Conservation (phyloP, 2,888 invertebrate species). For the Hemistola chrysoprasaria region DNA sequence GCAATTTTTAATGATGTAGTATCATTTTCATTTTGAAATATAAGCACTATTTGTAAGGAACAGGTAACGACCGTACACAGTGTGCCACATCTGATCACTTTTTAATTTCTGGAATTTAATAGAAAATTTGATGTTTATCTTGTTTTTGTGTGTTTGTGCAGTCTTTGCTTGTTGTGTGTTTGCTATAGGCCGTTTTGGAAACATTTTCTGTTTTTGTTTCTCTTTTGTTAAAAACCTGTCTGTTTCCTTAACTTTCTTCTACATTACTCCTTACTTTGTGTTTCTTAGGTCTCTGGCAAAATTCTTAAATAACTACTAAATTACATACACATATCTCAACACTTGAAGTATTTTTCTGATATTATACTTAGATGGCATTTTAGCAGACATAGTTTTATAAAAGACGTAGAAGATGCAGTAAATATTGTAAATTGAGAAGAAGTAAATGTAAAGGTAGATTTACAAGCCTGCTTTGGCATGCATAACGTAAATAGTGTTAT, state of each 20-base stretch:
- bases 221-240: constrained; percentile 46
- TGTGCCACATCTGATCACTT: constrained; percentile 65
- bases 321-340: constrained; percentile 24
- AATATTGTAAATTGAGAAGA: constrained; percentile 18
- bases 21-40: constrained; percentile 63
- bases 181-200: constrained; percentile 83
- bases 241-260: constrained; percentile 59
- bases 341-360: constrained; percentile 20
- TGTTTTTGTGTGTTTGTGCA: constrained; percentile 73
- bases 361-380: constrained; percentile 29
- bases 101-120: constrained; percentile 52
- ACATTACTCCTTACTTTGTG: constrained; percentile 46
- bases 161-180: constrained; percentile 79
- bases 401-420: constrained; percentile 25
- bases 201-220: constrained; percentile 55
- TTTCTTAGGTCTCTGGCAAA: constrained; percentile 30
- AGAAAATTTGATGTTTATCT: constrained; percentile 63
- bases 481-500: constrained; percentile 38
- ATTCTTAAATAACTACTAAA: constrained; percentile 16
- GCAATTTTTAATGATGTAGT: constrained; percentile 54
- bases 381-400: constrained; percentile 28
- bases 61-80: constrained; percentile 58
- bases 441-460: constrained; percentile 29
- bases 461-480: constrained; percentile 62
- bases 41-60: constrained; percentile 61